Conservation (phyloP, 2,888 invertebrate genomes). For the Coelopa pilipes region DNA sequence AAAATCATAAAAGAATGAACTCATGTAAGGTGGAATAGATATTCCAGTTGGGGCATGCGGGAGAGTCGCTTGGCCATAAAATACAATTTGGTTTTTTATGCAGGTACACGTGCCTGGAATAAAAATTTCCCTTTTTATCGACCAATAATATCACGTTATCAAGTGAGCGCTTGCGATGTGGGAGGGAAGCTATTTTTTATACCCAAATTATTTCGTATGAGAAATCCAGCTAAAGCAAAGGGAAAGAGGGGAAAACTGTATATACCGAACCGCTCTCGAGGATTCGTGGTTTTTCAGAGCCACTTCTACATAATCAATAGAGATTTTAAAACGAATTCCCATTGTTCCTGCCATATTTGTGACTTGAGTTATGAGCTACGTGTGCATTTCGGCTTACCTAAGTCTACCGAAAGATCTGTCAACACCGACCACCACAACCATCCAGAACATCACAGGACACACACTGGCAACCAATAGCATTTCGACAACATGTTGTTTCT, state of each 20-base stretch:
- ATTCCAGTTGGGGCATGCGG: slow-evolving; percentile 46
- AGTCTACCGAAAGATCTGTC: too few species aligned
- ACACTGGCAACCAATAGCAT: slow-evolving; percentile 57
- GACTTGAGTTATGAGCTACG: background rate
- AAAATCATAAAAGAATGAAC: slow-evolving; percentile 57
- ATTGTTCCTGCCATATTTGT: background rate
- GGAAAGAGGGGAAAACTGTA: too few species aligned
- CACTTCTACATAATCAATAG: too few species aligned
- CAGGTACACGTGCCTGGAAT: slow-evolving; percentile 55
- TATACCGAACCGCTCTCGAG: too few species aligned
- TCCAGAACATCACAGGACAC: slow-evolving; percentile 17
- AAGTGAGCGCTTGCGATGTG: slow-evolving; percentile 49
- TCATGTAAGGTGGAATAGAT: slow-evolving; percentile 45
- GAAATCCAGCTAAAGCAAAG: background rate
- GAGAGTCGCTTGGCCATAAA: slow-evolving; percentile 30
- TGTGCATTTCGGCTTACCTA: too few species aligned
- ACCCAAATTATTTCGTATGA: background rate
- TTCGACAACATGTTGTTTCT: slow-evolving; percentile 52
- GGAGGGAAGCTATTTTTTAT: background rate
- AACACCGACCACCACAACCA: slow-evolving; percentile 20
- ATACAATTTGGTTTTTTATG: slow-evolving; percentile 23
- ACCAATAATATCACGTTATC: slow-evolving; percentile 60
- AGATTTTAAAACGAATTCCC: too few species aligned
- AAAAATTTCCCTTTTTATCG: slow-evolving; percentile 60
- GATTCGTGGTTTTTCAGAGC: too few species aligned